A percentile compares a stretch with the other conserved stretches of the same genome.
phyloP scores from a whole-genome alignment of 2,113 vertebrate species.

The Archocentrus centrarchus region DNA sequence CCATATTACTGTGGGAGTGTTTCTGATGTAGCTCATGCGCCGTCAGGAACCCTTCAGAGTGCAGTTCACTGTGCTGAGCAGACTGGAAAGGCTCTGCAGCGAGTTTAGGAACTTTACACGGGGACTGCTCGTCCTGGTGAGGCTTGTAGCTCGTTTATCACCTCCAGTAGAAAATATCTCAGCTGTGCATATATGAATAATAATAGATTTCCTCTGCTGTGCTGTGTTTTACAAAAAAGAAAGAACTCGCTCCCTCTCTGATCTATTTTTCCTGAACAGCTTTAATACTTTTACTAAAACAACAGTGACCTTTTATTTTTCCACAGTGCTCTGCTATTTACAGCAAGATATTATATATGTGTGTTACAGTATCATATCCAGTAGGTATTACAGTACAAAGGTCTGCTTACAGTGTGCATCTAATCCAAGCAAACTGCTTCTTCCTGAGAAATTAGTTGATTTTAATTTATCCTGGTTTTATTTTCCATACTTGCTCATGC shows the following conservation, averaged over 20 bases:
- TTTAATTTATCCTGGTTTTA: background rate
- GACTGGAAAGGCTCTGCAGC: background rate
- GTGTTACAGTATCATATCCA: too few relatives aligned
- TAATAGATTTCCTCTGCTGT: background rate
- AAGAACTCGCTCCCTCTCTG: too few relatives aligned
- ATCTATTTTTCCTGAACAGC: too few relatives aligned
- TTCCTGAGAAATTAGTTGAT: accelerated
- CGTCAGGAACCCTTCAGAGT: background rate
- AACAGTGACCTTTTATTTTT: too few relatives aligned
- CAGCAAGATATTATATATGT: too few relatives aligned
- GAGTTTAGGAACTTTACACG: background rate
- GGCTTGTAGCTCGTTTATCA: background rate
- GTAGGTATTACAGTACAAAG: too few relatives aligned
- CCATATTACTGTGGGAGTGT: too few relatives aligned
- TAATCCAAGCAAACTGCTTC: background rate
- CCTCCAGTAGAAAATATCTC: background rate
- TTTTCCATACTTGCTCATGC: too few relatives aligned
- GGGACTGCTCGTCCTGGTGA: background rate
- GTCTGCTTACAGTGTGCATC: background rate
- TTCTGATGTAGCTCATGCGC: accelerated
- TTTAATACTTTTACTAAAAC: too few relatives aligned
- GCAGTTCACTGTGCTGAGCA: background rate
- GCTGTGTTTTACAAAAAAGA: too few relatives aligned
- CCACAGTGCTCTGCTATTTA: too few relatives aligned
- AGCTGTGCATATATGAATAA: background rate